A percentile compares a stretch with the other conserved stretches of the same genome.
Conservation (phyloP, 2,113 vertebrate species). For the Barbus barbus region DNA sequence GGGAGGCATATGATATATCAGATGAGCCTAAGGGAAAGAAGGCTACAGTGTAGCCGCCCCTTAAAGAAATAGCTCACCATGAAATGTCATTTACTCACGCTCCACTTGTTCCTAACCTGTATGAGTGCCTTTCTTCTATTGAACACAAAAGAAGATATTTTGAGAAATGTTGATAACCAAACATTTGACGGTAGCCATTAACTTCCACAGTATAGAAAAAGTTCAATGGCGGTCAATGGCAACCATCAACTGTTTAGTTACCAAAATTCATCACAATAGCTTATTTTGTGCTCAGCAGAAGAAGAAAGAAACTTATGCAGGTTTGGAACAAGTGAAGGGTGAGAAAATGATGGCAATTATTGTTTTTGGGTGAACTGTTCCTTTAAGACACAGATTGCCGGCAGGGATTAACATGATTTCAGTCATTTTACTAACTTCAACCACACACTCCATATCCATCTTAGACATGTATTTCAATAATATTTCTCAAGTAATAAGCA, state of each 20-base stretch:
- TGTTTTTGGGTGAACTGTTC: background rate
- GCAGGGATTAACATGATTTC: background rate
- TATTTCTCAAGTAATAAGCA: background rate
- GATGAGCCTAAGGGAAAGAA: background rate
- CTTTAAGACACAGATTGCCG: background rate
- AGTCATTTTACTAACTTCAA: background rate
- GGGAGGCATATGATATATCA: background rate
- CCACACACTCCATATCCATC: too few relatives aligned
- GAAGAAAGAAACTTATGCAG: background rate
- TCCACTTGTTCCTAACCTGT: background rate
- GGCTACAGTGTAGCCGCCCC: background rate
- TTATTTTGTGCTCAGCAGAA: background rate
- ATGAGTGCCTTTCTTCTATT: background rate
- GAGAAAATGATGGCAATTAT: background rate
- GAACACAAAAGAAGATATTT: background rate
- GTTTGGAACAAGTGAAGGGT: background rate
- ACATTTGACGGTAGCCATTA: background rate
- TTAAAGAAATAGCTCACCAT: background rate
- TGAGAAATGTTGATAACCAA: background rate
- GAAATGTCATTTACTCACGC: background rate
- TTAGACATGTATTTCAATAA: too few relatives aligned
- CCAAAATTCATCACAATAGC: background rate
- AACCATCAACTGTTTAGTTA: background rate
- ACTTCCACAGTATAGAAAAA: background rate
- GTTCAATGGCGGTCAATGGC: too few relatives aligned